Evolutionary conservation across 1,140 invertebrate species (phyloP), one percentile per base, ranked within the genome.

Genomic region (Drosophila fuyamai): DNA sequence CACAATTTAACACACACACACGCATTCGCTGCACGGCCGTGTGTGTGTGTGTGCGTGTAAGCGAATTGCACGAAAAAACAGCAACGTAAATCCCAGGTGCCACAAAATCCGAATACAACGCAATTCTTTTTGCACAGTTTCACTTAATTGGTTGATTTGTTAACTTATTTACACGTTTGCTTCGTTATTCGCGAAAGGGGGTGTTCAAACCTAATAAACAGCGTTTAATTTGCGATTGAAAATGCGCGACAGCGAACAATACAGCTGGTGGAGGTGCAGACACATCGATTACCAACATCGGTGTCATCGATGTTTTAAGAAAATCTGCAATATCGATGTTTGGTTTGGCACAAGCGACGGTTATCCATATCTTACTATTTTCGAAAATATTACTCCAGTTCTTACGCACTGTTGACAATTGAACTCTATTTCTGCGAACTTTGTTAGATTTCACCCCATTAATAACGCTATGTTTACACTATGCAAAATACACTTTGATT

Each of bases 1-100:
- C 83, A 86, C 83, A 86, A 89, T 89, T 79, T 75, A 79, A 50
- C 66, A 60, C 59, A 56, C 60, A 55, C 57, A 58, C 55, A 67
- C 57, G 51, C 61, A 60, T 44, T 57, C 29, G 54, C 27, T 66
- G 68, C 72, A 71, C 67, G 41, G 13, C 35, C 46, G 29, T 48
- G 35, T 41, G 55, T 63, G 18, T 58, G 46, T 60, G 66, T 57
- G 44, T 59, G 41, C 16, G 54, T 76, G 63, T 23, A 38, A 55
- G 38, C 48, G 65, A 67, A 65, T 43, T n/a, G 32, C 65, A 70
- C 51, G 67, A 70, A 71, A 41, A 71, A 32, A 38, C 51, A 32
- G 48, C 62, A 23, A 47, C 48, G 63, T 35, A 67, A 56, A 55
- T 38, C 46, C 36, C 16, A 67, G 44, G 27, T 32, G 27, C 27